Evolutionary conservation across 2,888 invertebrate species (phyloP), one percentile per base, ranked within the genome.

Genomic region (Trachelus iudaicus): DNA sequence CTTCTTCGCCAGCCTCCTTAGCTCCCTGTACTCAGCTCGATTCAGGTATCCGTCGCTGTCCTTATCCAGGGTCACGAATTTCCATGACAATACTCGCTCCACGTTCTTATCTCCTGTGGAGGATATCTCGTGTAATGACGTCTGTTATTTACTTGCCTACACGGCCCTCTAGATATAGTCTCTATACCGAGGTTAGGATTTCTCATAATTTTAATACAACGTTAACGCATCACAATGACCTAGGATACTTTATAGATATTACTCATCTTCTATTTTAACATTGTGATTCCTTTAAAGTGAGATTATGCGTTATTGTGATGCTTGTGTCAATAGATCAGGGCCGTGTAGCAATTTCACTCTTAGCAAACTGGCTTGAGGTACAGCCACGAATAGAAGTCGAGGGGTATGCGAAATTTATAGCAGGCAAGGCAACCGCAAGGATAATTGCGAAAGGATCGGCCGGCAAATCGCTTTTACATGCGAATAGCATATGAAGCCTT

Each of bases 1-100:
- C 92, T 97, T 97, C 92, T 96, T 97, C 75, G 98, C 96, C 75
- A 97, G 94, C 85, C 96, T 94, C 84, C 96, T 94, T 56, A 98
- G 92, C 83, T 96, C 96, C 81, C 95, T 94, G 89, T 97, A 97
- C 91, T 98, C 98, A 73, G 94, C 94, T 87, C 95, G 95, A 90
- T 96, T 96, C 86, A 98, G 92, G 78, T 94, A 93, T 75, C 95
- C 94, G 92, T 98, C 97, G 75, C 93, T 93, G 92, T 98, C 96
- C 81, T 93, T 92, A 92, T 99, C 98, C 86, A 98, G 93, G 81
- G 95, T 94, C 34, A 94, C 92, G 91, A 98, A 99, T 92, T 98
- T 98, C 98, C 98, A 99, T 83, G 96, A 95, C 23, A 97, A 93
- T 0, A 97, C 96, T 23, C 91, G 90, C 80, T 91, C 91, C 34